Base-by-base conservation (phyloP, 2,888 invertebrate species). In the Gortyna flavago region DNA sequence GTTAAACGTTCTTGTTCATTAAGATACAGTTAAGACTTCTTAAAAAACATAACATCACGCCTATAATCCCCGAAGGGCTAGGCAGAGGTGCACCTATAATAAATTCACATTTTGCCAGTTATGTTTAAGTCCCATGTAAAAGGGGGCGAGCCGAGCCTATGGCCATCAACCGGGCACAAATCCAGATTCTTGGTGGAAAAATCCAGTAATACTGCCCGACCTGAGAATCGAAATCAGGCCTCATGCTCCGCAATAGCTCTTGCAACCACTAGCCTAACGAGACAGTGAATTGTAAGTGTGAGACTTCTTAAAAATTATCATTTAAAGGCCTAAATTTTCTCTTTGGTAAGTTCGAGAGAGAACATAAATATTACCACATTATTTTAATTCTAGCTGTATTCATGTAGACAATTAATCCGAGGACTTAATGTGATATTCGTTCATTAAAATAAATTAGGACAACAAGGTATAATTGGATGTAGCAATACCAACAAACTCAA, bases 401-500 rank as follows among this genome's bases (percentile, higher is more conserved):
- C 32, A 69, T 61, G 64, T 32, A 57, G 32, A 41, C 70, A 68
- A 65, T 75, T 64, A 73, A 71, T 75, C 74, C 13, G 65, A 70
- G 57, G 48, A 71, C 35, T 71, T 61, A 71, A 48, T 86, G 35
- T 79, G 72, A 75, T 85, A 73, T 77, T 80, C 70, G 32, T 67
- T 18, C 61, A 85, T 87, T 89, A 75, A 79, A 80, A 83, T 74
- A 65, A 89, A 87, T 87, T 81, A 79, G 80, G 76, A 71, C 76
- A 87, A 89, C 79, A 75, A 80, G 73, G 75, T 77, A 18, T 75
- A 80, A 85, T 85, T 87, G 79, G 59, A 67, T 61, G 67, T 62
- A 48, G 71, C 67, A 83, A 80, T 59, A 61, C 54, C 32, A 67
- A 68, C 67, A 72, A 79, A 64, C 54, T 57, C 59, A 64, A 59